Evolutionary conservation across 1,140 invertebrate genomes (phyloP).

Genomic region (Anoplolepis gracilipes): DNA sequence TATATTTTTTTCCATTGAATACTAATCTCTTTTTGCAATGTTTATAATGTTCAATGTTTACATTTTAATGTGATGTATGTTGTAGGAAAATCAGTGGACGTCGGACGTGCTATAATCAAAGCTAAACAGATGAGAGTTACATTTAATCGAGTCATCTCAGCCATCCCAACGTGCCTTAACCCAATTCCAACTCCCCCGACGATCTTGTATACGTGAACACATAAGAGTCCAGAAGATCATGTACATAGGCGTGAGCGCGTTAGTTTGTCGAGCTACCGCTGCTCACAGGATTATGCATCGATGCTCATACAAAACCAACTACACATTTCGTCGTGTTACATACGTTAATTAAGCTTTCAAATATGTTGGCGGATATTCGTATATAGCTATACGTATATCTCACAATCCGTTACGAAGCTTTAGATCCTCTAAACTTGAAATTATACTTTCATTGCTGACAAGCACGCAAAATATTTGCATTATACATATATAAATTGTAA

Average conservation of each 20-base stretch:
- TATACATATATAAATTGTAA: conserved; percentile 4
- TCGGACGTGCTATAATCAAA: conserved; percentile 74
- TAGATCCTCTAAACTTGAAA: conserved; percentile 44
- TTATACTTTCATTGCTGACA: conserved; percentile 63
- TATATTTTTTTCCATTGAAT: conserved; percentile 18
- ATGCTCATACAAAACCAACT: conserved; percentile 60
- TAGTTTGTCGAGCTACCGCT: conserved; percentile 27
- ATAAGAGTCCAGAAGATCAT: conserved; percentile 44
- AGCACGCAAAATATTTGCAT: conserved; percentile 25
- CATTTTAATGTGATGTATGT: neutral
- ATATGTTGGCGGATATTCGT: conserved; percentile 25
- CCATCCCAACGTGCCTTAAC: conserved; percentile 72
- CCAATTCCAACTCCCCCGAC: conserved; percentile 73
- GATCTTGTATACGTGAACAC: conserved; percentile 30
- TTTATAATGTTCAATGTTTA: neutral
- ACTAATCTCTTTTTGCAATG: neutral
- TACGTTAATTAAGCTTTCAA: conserved; percentile 68
- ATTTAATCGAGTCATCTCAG: conserved; percentile 76
- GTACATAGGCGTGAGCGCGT: conserved; percentile 46
- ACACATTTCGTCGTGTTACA: conserved; percentile 49
- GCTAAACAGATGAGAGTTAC: conserved; percentile 78
- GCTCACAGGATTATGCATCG: conserved; percentile 38
- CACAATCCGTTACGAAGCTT: conserved; percentile 27
- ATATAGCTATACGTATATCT: conserved; percentile 7
- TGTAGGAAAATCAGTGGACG: conserved; percentile 42